Percentiles rank a stretch among this genome's conserved stretches.
phyloP scores from a whole-genome alignment of 2,888 invertebrate genomes.

The Ennomos quercinarius region DNA sequence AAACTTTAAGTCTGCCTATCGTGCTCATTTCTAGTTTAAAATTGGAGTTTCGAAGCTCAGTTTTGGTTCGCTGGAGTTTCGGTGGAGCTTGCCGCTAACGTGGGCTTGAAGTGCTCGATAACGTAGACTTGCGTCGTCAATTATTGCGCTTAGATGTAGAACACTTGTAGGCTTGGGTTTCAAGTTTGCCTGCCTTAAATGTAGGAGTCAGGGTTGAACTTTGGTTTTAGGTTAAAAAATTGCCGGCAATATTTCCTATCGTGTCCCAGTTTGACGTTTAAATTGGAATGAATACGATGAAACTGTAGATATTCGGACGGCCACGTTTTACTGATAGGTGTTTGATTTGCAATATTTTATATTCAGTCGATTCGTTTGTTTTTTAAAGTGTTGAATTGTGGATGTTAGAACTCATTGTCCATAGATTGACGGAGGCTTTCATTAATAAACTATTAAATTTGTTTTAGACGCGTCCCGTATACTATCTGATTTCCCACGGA shows the following conservation, averaged over 20 bases:
- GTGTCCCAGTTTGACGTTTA: too few relatives aligned
- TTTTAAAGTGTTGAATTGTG: too few relatives aligned
- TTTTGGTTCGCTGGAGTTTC: constrained; percentile 47
- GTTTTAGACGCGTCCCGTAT: too few relatives aligned
- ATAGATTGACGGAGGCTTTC: too few relatives aligned
- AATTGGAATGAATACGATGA: too few relatives aligned
- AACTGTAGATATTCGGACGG: too few relatives aligned
- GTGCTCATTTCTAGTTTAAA: constrained; percentile 71
- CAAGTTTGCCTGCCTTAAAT: constrained; percentile 18
- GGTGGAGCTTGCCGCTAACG: constrained; percentile 45
- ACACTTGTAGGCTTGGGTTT: constrained; percentile 13
- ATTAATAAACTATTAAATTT: too few relatives aligned
- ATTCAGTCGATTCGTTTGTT: too few relatives aligned
- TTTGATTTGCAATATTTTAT: too few relatives aligned
- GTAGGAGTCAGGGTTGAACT: not conserved
- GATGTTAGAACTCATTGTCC: too few relatives aligned
- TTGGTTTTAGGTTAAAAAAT: not conserved
- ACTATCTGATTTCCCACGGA: too few relatives aligned
- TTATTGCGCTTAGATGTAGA: constrained; percentile 59
- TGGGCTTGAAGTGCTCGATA: constrained; percentile 68
- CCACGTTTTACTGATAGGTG: too few relatives aligned
- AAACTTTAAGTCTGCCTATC: constrained; percentile 62
- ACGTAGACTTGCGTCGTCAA: constrained; percentile 62
- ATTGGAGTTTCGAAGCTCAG: constrained; percentile 71
- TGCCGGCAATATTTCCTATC: not conserved